Evolutionary conservation across 2,888 invertebrate species (phyloP), one percentile per base, ranked within the genome.

Genomic region (Horisme vitalbata): DNA sequence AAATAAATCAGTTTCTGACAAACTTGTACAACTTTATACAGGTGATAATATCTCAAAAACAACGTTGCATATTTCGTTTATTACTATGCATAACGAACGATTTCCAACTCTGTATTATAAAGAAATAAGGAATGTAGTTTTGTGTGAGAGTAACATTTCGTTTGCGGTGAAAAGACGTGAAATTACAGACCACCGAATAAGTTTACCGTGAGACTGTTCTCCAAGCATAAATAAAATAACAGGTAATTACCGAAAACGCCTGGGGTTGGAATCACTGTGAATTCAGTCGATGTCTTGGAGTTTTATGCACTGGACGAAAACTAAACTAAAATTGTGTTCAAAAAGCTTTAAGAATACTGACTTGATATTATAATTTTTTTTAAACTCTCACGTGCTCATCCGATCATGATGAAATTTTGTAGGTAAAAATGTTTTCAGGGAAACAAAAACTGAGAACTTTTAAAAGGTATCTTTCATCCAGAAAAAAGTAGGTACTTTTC

Each of bases 131-230:
- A 44, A 45, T 34, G 34, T 45, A 2, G 33, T 45, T 50, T 57
- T 59, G 62, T 61, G 61, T 48, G 46, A 35, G 49, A 52, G 41
- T 52, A 55, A 59, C 50, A 59, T 45, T 45, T 55, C 53, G 51
- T 63, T 53, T 63, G 61, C 41, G 45, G 54, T 26, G 45, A 59
- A 65, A 70, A 56, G 54, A 62, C 57, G 63, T 63, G 61, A 67
- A 75, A 73, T 73, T 68, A 59, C 62, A 50, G 75, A 71, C 75
- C 75, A 76, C 80, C 81, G 63, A 73, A 79, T 67, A 79, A 66
- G 73, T 66, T 54, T 55, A 55, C 52, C 31, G 41, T 55, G 55
- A 58, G 58, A 67, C 72, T 70, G 71, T 64, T 63, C 65, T 33
- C 54, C 55, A 63, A 64, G 67, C 65, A 64, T 75, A 74, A 74